These are phyloP conservation scores for Coboldia fuscipes DNA, from an alignment of 1,140 invertebrate genomes.

Conservation along the genomic window DNA sequence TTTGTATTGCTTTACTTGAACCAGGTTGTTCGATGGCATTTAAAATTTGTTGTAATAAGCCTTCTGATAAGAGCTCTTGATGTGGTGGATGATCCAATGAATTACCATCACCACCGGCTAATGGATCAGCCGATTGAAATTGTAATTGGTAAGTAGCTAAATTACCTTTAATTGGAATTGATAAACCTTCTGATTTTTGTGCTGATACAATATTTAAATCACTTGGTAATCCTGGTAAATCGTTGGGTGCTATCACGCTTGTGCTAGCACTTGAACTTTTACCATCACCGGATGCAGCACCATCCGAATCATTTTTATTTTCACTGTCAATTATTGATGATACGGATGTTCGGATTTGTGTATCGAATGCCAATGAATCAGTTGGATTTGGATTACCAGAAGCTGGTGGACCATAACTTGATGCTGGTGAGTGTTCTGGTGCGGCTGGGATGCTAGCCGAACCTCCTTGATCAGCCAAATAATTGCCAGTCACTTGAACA, in stretches of 20 bases:
- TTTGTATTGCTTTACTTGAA: constrained; percentile 4
- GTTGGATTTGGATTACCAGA: constrained; percentile 11
- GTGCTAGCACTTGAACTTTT: neutral
- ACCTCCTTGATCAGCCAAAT: constrained; percentile 18
- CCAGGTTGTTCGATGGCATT: constrained; percentile 43
- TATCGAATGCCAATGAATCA: constrained; percentile 12
- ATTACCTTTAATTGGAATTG: constrained; percentile 29
- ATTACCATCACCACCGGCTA: constrained; percentile 16
- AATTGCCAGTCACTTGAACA: no score
- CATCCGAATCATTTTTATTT: neutral
- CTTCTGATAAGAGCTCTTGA: constrained; percentile 52
- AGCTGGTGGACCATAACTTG: constrained; percentile 14
- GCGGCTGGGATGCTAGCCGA: constrained; percentile 20
- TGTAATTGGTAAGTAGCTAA: constrained; percentile 45
- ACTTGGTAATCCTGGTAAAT: constrained; percentile 11
- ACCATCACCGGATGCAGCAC: neutral
- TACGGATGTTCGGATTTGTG: constrained; percentile 7
- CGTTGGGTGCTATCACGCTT: constrained; percentile 5
- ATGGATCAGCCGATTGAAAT: constrained; percentile 35
- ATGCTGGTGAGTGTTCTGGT: constrained; percentile 19
- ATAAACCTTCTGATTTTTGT: constrained; percentile 14
- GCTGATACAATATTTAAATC: constrained; percentile 27
- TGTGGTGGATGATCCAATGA: constrained; percentile 25
- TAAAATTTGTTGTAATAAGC: constrained; percentile 53
- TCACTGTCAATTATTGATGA: neutral